phyloP scores from a whole-genome alignment of 2,888 invertebrate genomes.

The Eubasilissa splendida region DNA sequence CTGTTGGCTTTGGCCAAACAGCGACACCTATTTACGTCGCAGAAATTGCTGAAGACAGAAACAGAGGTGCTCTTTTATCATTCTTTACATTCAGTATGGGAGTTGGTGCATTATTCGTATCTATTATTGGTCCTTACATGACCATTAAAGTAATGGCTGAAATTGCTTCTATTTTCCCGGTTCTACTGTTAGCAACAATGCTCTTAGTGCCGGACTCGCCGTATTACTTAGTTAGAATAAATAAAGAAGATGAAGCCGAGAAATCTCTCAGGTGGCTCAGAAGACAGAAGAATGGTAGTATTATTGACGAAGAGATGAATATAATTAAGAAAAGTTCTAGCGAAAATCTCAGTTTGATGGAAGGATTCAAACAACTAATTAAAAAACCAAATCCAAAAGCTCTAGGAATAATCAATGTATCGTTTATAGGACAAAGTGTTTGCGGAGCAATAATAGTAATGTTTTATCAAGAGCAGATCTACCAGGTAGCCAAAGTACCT shows the following conservation, averaged over 20 bases:
- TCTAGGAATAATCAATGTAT: slow-evolving; percentile 47
- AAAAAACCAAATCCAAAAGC: slow-evolving; percentile 51
- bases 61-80: slow-evolving; percentile 55
- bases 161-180: slow-evolving; percentile 54
- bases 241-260: slow-evolving; percentile 49
- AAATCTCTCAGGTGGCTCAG: slow-evolving; percentile 53
- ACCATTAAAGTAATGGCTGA: slow-evolving; percentile 53
- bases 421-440: slow-evolving; percentile 47
- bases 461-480: slow-evolving; percentile 56
- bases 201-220: slow-evolving; percentile 58
- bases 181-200: slow-evolving; percentile 52
- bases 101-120: slow-evolving; percentile 54
- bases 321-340: slow-evolving; percentile 44
- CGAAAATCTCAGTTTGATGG: slow-evolving; percentile 42
- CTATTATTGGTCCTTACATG: slow-evolving; percentile 57
- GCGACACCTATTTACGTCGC: slow-evolving; percentile 58
- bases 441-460: slow-evolving; percentile 52
- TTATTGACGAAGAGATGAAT: slow-evolving; percentile 51
- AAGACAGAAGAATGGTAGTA: slow-evolving; percentile 50
- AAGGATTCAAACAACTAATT: slow-evolving; percentile 47
- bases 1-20: slow-evolving; percentile 54
- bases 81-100: slow-evolving; percentile 53
- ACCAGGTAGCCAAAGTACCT: slow-evolving; percentile 31
- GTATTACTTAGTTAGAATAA: slow-evolving; percentile 55
- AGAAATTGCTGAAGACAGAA: slow-evolving; percentile 58